These are phyloP conservation scores for Agonopterix subpropinquella DNA, from an alignment of 2,888 invertebrate genomes.

Conservation along the genomic window DNA sequence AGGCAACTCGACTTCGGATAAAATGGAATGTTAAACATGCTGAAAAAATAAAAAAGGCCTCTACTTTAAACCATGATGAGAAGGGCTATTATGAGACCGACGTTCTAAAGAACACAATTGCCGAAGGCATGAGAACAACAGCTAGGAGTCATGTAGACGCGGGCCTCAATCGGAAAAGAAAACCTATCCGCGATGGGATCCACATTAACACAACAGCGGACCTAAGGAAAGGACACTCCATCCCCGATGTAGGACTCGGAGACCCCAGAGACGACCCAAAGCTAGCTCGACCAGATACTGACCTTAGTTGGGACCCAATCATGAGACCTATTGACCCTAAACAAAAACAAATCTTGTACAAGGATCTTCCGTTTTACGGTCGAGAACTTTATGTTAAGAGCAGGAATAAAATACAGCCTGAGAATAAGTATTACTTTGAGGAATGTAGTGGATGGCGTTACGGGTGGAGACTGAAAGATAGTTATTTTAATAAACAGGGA, in stretches of 20 bases:
- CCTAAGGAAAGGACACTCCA: conserved; percentile 31
- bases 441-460: conserved; percentile 28
- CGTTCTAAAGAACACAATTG: conserved; percentile 24
- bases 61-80: conserved; percentile 27
- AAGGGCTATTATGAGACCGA: conserved; percentile 28
- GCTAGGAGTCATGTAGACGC: conserved; percentile 24
- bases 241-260: conserved; percentile 35
- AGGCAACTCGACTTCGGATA: conserved; percentile 33
- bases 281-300: conserved; percentile 28
- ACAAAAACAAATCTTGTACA: conserved; percentile 28
- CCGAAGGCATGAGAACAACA: conserved; percentile 26
- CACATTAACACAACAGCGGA: conserved; percentile 21
- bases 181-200: conserved; percentile 24
- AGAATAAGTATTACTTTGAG: conserved; percentile 35
- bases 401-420: conserved; percentile 27
- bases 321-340: conserved; percentile 35
- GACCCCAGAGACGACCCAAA: conserved; percentile 33
- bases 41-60: conserved; percentile 27
- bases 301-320: conserved; percentile 26
- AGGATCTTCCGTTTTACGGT: conserved; percentile 32
- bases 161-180: conserved; percentile 20
- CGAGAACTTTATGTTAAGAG: conserved; percentile 31
- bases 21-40: conserved; percentile 32
- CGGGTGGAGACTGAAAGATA: conserved; percentile 39
- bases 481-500: conserved; percentile 20